Percentiles rank a stretch among this genome's conserved stretches.
phyloP scores from a whole-genome alignment of 2,888 invertebrate genomes.

The Drosophila falleni region DNA sequence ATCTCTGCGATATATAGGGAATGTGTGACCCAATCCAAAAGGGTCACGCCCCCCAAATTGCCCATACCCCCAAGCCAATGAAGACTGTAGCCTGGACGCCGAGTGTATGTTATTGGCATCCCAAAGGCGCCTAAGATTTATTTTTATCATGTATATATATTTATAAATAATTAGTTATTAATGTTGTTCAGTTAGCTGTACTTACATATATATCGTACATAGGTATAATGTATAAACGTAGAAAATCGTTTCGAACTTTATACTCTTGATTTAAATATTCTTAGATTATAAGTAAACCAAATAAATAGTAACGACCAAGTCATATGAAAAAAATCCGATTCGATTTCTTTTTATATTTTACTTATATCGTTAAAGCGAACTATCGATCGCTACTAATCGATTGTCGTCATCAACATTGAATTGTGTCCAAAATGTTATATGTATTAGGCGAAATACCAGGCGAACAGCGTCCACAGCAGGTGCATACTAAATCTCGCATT shows the following conservation, averaged over 20 bases:
- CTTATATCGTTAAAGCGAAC: background rate
- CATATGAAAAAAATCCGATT: constrained; percentile 40
- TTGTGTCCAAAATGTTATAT: background rate
- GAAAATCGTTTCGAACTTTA: constrained; percentile 26
- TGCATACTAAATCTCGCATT: background rate
- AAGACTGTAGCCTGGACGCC: constrained; percentile 68
- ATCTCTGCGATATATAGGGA: constrained; percentile 54
- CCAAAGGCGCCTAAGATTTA: constrained; percentile 22
- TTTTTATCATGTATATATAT: constrained; percentile 33
- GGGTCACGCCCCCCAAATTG: constrained; percentile 15
- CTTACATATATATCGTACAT: constrained; percentile 4
- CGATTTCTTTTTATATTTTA: background rate
- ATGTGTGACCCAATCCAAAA: background rate
- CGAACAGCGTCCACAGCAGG: background rate
- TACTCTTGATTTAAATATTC: constrained; percentile 16
- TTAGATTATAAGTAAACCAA: constrained; percentile 21
- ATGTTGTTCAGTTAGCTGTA: constrained; percentile 6
- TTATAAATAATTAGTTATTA: constrained; percentile 18
- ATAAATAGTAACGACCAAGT: constrained; percentile 65
- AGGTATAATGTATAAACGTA: constrained; percentile 22
- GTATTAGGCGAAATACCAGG: constrained; percentile 1
- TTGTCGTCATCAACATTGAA: background rate
- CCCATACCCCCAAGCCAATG: constrained; percentile 37
- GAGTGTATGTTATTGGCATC: background rate
- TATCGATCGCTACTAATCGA: background rate